These are phyloP conservation scores for Hoplostethus atlanticus DNA, from an alignment of 2,797 vertebrate species.

Conservation along the genomic window DNA sequence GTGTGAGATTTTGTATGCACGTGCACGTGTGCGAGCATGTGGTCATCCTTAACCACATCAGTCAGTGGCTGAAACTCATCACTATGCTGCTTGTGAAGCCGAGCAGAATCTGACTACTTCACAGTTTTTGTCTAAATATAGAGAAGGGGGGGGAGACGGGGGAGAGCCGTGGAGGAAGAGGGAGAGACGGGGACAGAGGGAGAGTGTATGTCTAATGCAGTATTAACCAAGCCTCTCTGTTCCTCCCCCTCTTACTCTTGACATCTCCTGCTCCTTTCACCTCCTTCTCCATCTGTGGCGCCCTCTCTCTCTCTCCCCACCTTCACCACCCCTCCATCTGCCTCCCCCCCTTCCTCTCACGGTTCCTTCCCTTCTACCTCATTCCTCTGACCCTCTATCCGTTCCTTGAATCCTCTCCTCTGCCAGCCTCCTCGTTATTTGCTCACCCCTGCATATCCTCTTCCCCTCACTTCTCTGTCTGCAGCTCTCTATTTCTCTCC, in stretches of 20 bases:
- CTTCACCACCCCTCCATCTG: slow-evolving; percentile 66
- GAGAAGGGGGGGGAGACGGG: slow-evolving; percentile 49
- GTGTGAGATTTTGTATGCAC: slow-evolving; percentile 4
- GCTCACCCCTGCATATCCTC: slow-evolving; percentile 19
- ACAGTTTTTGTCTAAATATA: slow-evolving; percentile 85
- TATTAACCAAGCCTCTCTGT: slow-evolving; percentile 75
- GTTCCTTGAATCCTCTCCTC: slow-evolving; percentile 23
- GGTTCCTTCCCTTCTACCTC: slow-evolving; percentile 25
- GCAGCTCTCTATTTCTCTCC: slow-evolving; percentile 25
- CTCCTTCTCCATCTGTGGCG: slow-evolving; percentile 76
- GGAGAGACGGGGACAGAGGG: slow-evolving; percentile 52
- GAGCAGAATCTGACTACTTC: slow-evolving; percentile 82
- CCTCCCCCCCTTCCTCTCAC: slow-evolving; percentile 19
- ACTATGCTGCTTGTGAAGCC: slow-evolving; percentile 75
- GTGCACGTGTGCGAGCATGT: slow-evolving; percentile 39
- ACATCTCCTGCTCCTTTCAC: slow-evolving; percentile 66
- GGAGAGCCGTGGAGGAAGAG: slow-evolving; percentile 57
- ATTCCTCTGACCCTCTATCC: slow-evolving; percentile 39
- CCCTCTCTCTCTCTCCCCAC: slow-evolving; percentile 42
- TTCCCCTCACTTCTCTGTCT: slow-evolving; percentile 23
- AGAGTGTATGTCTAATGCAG: slow-evolving; percentile 72
- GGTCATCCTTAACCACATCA: slow-evolving; percentile 59
- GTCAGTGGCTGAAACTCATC: slow-evolving; percentile 73
- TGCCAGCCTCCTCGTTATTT: slow-evolving; percentile 9
- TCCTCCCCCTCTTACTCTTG: slow-evolving; percentile 57